Evolutionary conservation across 2,113 vertebrate species (phyloP), one percentile per base, ranked within the genome.

Genomic region (Phasianus colchicus): DNA sequence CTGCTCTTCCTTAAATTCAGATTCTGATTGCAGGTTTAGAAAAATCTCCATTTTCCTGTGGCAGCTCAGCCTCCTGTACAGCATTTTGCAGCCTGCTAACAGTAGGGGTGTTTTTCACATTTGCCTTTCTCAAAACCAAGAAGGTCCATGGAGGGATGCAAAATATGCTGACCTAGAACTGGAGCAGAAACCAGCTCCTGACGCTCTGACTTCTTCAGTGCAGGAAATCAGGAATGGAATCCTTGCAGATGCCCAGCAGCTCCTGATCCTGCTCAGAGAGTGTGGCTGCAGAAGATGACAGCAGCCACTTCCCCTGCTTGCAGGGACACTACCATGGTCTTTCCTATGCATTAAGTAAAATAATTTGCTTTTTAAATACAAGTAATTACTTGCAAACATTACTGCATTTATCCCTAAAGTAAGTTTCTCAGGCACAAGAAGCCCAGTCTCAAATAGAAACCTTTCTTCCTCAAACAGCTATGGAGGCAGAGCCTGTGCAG

Each of bases 201-300:
- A 0, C 0, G 1, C 3, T 32, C 42, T 40, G 60, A 25, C 5
- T 63, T n/a, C 67, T 34, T 63, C 10, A 19, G 1, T 5, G n/a
- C 21, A 63, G 63, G 72, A 52, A 52, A 32, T 9, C 15, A 17
- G 82, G 60, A 88, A 64, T 36, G 47, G 20, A 30, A 34, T 9
- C 63, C 21, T 75, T 80, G 45, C 72, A 58, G 78, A 14, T 29
- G 13, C 14, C 21, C 73, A 71, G 50, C 1, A 47, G 29, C 34
- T 63, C 27, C 0, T 2, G 34, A 55, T 50, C 67, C 45, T 77
- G 24, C 3, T 52, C 13, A 48, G 32, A 42, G 57, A 72, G 61
- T 0, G 2, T 32, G 60, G 32, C 64, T 70, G n/a, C 2, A 13
- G 13, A 38, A 52, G 45, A 18, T 34, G 19, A 10, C 13, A 43